A percentile compares a stretch with the other conserved stretches of the same genome.
Evolutionary conservation across 2,888 invertebrate genomes (phyloP).

Genomic region (Petrolisthes manimaculis): DNA sequence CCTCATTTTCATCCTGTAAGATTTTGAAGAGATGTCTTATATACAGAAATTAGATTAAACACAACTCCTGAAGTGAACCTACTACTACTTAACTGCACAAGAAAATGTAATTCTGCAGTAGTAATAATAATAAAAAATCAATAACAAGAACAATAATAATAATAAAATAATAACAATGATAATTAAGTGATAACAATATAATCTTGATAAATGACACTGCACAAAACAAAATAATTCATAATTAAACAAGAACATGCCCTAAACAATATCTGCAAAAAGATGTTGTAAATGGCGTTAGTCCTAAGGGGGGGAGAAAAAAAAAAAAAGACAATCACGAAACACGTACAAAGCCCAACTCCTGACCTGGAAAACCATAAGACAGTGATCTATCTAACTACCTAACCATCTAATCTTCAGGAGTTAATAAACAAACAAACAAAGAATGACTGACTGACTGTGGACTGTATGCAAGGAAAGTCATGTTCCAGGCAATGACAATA

Average conservation of each 20-base stretch:
- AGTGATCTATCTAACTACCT: background rate
- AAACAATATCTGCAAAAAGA: background rate
- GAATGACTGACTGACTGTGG: no score
- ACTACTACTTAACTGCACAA: background rate
- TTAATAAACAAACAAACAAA: background rate
- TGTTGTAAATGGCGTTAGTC: constrained; percentile 8
- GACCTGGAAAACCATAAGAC: background rate
- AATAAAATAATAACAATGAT: no score
- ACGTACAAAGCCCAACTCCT: constrained; percentile 2
- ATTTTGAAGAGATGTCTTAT: constrained; percentile 49
- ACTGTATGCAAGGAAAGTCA: no score
- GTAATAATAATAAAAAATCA: constrained; percentile 10
- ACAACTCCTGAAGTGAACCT: constrained; percentile 18
- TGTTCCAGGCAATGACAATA: no score
- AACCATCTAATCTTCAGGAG: constrained; percentile 1
- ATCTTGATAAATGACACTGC: no score
- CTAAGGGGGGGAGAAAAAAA: background rate
- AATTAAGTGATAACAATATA: no score
- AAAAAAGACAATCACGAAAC: background rate
- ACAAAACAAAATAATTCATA: no score
- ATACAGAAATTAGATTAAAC: background rate
- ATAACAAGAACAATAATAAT: background rate
- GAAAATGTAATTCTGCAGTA: constrained; percentile 17
- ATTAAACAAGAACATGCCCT: background rate
- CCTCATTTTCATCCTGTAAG: constrained; percentile 56